Conservation (phyloP, 2,888 invertebrate genomes). For the Machimus atricapillus region DNA sequence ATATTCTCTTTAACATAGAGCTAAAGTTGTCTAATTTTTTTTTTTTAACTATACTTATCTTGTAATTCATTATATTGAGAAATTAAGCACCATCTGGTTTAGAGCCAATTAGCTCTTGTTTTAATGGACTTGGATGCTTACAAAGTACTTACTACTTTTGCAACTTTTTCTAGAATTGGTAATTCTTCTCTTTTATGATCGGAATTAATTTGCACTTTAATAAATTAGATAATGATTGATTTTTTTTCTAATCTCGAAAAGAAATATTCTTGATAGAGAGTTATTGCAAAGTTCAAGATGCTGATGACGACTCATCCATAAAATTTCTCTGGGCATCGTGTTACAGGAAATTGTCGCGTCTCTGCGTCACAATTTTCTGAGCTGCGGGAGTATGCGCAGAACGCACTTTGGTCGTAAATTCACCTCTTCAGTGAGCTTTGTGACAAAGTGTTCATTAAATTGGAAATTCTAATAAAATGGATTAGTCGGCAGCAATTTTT, state of each 20-base stretch:
- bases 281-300: background rate
- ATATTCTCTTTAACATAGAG: background rate
- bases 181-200: background rate
- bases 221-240: background rate
- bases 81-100: background rate
- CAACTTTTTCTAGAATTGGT: background rate
- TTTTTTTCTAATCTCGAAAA: background rate
- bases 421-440: background rate
- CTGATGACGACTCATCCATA: background rate
- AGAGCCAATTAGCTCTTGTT: background rate
- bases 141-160: background rate
- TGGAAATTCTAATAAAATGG: slow-evolving; percentile 22
- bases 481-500: background rate
- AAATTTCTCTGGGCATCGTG: background rate
- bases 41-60: background rate
- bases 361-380: background rate
- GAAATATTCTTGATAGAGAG: background rate
- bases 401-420: background rate
- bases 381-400: background rate
- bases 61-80: background rate
- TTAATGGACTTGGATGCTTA: background rate
- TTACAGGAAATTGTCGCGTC: background rate
- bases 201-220: background rate
- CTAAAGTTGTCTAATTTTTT: background rate
- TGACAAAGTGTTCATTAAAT: slow-evolving; percentile 15